phyloP scores from a whole-genome alignment of 2,113 vertebrate species.

The Ursus arctos region DNA sequence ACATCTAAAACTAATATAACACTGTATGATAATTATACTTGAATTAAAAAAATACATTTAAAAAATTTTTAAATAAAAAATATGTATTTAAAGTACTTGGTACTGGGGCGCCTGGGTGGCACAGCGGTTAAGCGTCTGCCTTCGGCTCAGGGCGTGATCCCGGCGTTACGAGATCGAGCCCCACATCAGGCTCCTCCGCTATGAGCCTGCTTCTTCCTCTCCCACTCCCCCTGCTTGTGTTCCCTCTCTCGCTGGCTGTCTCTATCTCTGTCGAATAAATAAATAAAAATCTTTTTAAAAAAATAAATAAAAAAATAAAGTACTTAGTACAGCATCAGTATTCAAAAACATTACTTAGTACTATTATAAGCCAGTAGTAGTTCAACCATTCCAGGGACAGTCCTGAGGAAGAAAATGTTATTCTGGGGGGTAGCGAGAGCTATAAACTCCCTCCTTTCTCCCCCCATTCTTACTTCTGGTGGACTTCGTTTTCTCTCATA shows the following conservation, averaged over 20 bases:
- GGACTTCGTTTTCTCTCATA: neutral
- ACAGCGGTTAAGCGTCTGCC: too few species aligned
- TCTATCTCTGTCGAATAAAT: too few species aligned
- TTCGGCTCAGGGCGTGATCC: too few species aligned
- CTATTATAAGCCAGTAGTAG: neutral
- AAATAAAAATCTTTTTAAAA: too few species aligned
- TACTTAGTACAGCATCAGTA: neutral
- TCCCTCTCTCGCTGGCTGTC: too few species aligned
- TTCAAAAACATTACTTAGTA: neutral
- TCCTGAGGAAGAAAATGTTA: neutral
- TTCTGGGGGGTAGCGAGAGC: neutral
- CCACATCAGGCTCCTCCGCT: too few species aligned
- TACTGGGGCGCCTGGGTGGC: too few species aligned
- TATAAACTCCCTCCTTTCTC: neutral
- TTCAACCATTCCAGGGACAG: neutral
- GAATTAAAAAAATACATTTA: neutral
- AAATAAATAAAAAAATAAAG: neutral
- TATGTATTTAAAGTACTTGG: neutral
- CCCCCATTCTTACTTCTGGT: neutral
- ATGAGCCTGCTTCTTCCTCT: too few species aligned
- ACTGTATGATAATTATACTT: neutral
- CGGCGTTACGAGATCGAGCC: too few species aligned
- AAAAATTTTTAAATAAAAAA: neutral
- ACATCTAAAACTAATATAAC: neutral
- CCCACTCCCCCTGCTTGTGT: too few species aligned